Evolutionary conservation across 2,888 invertebrate species (phyloP).

Genomic region (Spodoptera picta): DNA sequence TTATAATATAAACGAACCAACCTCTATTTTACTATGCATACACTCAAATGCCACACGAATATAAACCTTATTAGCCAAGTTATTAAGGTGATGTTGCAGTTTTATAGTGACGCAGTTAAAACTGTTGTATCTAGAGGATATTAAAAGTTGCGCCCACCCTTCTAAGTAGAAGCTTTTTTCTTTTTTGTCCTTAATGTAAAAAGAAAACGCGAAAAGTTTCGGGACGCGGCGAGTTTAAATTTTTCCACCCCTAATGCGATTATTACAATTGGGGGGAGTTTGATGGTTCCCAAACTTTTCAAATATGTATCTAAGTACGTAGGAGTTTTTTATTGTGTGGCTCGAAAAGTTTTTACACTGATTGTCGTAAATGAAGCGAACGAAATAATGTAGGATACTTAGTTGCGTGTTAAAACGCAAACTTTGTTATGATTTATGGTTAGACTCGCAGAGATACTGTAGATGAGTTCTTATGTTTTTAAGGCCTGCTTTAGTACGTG

Average conservation of each 20-base stretch:
- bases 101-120: conserved; percentile 32
- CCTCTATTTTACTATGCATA: conserved; percentile 48
- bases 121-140: conserved; percentile 68
- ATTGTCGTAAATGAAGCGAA: conserved; percentile 23
- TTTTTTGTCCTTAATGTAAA: conserved; percentile 86
- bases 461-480: too few relatives aligned
- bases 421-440: too few relatives aligned
- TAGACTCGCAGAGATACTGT: too few relatives aligned
- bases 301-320: conserved; percentile 60
- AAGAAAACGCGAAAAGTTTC: conserved; percentile 85
- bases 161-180: conserved; percentile 80
- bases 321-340: conserved; percentile 78
- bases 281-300: conserved; percentile 79
- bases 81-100: conserved; percentile 26
- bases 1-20: conserved; percentile 75
- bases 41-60: conserved; percentile 33
- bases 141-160: conserved; percentile 87
- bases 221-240: conserved; percentile 80
- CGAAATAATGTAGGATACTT: conserved; percentile 1
- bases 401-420: conserved; percentile 5
- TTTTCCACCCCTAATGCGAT: conserved; percentile 86
- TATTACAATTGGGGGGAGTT: conserved; percentile 86
- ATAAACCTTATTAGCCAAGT: conserved; percentile 32
- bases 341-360: conserved; percentile 47
- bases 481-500: too few relatives aligned